These are phyloP conservation scores for Blastomussa wellsi DNA, from an alignment of 92 coral and sea anemone species.

Conservation along the genomic window DNA sequence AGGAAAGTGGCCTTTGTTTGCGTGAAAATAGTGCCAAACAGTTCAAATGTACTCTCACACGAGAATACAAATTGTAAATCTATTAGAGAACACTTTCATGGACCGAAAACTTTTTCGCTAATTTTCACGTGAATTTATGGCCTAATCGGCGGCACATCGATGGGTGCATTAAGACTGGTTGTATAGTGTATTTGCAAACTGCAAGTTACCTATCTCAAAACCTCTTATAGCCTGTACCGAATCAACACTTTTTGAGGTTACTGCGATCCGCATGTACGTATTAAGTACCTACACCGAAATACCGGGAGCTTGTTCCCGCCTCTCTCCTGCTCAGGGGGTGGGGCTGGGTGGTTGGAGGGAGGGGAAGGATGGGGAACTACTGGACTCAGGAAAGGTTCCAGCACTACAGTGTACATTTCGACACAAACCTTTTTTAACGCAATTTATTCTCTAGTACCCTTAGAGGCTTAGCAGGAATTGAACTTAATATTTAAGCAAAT, in stretches of 20 bases:
- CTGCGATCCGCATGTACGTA: background rate
- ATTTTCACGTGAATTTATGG: background rate
- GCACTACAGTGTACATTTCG: background rate
- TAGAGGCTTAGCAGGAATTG: background rate
- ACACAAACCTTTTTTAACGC: background rate
- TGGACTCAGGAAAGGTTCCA: background rate
- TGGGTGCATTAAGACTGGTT: background rate
- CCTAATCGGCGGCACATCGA: background rate
- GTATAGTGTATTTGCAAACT: background rate
- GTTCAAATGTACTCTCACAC: background rate
- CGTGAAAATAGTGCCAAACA: background rate
- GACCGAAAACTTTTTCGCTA: background rate
- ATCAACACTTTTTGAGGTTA: background rate
- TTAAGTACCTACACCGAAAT: background rate
- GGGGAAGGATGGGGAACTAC: background rate
- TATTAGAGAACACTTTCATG: background rate
- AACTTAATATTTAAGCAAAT: background rate
- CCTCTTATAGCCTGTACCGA: background rate
- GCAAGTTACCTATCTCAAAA: background rate
- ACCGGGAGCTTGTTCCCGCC: background rate
- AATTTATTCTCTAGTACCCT: background rate
- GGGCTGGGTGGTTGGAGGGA: background rate
- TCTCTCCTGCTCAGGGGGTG: background rate
- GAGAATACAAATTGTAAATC: background rate
- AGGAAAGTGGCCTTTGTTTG: background rate